Percentiles rank a stretch among this genome's conserved stretches.
Conservation (phyloP, 2,797 vertebrate species). For the Rousettus madagascariensis region DNA sequence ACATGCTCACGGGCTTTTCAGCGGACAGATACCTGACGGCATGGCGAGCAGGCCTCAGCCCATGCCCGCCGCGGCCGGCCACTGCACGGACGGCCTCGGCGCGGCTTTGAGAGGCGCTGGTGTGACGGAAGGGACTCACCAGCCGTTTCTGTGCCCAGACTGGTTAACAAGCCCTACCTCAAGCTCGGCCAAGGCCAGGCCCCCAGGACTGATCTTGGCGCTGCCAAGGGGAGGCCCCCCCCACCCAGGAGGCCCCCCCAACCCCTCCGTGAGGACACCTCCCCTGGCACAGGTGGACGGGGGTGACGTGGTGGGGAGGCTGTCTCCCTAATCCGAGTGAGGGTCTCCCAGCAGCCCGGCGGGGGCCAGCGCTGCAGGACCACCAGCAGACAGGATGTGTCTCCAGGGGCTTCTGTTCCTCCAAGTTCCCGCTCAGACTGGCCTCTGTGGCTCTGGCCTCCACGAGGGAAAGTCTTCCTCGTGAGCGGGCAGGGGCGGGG, state of each 20-base stretch:
- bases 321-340: not conserved
- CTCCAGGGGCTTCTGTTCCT: not conserved
- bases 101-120: not conserved
- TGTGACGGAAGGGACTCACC: accelerated
- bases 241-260: not conserved
- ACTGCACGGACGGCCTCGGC: accelerated
- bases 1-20: conserved; percentile 59
- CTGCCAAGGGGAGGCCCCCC: too few species aligned
- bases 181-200: not conserved
- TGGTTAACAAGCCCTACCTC: accelerated
- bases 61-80: accelerated
- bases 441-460: not conserved
- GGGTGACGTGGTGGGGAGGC: not conserved
- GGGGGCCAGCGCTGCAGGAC: not conserved
- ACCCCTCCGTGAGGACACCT: not conserved
- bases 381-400: not conserved
- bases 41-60: not conserved
- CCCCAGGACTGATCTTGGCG: not conserved
- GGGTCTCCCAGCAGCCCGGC: not conserved
- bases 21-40: not conserved
- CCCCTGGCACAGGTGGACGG: not conserved
- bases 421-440: not conserved
- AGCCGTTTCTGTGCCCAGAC: too few species aligned
- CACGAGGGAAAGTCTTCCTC: too few species aligned
- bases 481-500: not conserved